Evolutionary conservation across 1,140 invertebrate species (phyloP).

Genomic region (Micrasema longulum): DNA sequence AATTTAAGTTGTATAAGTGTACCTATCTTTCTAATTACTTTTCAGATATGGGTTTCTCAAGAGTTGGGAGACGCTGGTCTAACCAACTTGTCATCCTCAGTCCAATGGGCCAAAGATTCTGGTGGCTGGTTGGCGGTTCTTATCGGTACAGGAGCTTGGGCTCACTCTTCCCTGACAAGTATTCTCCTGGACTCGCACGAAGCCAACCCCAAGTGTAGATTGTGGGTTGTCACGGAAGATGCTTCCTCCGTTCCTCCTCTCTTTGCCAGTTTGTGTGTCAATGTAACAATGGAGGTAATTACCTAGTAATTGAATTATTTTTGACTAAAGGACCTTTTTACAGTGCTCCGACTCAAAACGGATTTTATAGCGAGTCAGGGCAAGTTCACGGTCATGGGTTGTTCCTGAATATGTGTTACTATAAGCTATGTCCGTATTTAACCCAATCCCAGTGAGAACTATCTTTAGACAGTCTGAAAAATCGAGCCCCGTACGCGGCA

Average conservation of each 20-base stretch:
- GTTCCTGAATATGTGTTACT: too few relatives aligned
- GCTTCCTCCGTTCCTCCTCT: slow-evolving; percentile 38
- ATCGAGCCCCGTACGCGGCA: too few relatives aligned
- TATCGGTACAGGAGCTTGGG: slow-evolving; percentile 27
- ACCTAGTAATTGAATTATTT: too few relatives aligned
- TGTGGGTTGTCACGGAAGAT: slow-evolving; percentile 50
- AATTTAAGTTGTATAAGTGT: too few relatives aligned
- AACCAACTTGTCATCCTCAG: slow-evolving; percentile 7
- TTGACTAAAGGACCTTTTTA: too few relatives aligned
- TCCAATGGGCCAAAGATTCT: slow-evolving; percentile 38
- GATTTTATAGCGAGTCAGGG: too few relatives aligned
- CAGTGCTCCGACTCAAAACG: too few relatives aligned
- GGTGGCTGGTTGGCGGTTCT: slow-evolving; percentile 21
- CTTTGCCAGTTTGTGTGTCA: slow-evolving; percentile 42
- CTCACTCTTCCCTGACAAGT: neutral
- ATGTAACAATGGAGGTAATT: slow-evolving; percentile 50
- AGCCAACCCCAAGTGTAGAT: slow-evolving; percentile 9
- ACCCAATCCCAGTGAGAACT: too few relatives aligned
- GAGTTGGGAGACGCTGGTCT: slow-evolving; percentile 44
- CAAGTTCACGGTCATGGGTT: too few relatives aligned
- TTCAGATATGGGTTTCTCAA: slow-evolving; percentile 61
- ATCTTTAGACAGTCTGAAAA: too few relatives aligned
- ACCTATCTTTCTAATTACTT: neutral
- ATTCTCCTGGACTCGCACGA: neutral
- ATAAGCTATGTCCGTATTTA: too few relatives aligned